Evolutionary conservation across 2,888 invertebrate genomes (phyloP).

Genomic region (Branchipolynoe longqiensis): DNA sequence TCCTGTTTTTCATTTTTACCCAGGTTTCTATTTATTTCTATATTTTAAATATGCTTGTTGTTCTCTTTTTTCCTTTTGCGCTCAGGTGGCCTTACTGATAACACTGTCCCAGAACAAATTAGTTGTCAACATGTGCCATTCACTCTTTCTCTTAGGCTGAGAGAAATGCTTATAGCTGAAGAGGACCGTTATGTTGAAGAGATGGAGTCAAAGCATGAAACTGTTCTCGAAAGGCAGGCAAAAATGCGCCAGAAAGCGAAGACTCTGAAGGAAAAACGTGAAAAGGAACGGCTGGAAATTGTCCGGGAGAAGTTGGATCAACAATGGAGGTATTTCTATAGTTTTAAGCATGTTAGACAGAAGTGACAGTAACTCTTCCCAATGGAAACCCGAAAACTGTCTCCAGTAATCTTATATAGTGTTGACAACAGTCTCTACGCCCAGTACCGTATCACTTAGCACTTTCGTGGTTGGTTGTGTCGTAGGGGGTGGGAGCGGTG

Average conservation of each 20-base stretch:
- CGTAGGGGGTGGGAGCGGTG: too few relatives aligned
- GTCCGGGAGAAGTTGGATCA: slow-evolving; percentile 81
- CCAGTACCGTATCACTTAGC: too few relatives aligned
- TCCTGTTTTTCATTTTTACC: too few relatives aligned
- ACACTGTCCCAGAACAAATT: neutral
- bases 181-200: slow-evolving; percentile 75
- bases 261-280: slow-evolving; percentile 79
- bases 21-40: too few relatives aligned
- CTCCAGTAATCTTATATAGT: too few relatives aligned
- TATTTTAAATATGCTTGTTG: too few relatives aligned
- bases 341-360: too few relatives aligned
- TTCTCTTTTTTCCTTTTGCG: too few relatives aligned
- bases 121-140: neutral
- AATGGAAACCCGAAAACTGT: too few relatives aligned
- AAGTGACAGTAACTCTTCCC: neutral
- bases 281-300: slow-evolving; percentile 77
- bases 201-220: slow-evolving; percentile 80
- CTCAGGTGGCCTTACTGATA: too few relatives aligned
- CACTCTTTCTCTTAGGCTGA: slow-evolving; percentile 68
- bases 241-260: slow-evolving; percentile 81
- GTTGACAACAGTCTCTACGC: too few relatives aligned
- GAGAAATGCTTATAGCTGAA: slow-evolving; percentile 75
- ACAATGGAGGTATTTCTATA: slow-evolving; percentile 81
- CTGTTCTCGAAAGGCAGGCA: slow-evolving; percentile 80
- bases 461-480: too few relatives aligned